These are phyloP conservation scores for Neodontobutis hainanensis DNA, from an alignment of 2,113 vertebrate genomes.

Conservation along the genomic window DNA sequence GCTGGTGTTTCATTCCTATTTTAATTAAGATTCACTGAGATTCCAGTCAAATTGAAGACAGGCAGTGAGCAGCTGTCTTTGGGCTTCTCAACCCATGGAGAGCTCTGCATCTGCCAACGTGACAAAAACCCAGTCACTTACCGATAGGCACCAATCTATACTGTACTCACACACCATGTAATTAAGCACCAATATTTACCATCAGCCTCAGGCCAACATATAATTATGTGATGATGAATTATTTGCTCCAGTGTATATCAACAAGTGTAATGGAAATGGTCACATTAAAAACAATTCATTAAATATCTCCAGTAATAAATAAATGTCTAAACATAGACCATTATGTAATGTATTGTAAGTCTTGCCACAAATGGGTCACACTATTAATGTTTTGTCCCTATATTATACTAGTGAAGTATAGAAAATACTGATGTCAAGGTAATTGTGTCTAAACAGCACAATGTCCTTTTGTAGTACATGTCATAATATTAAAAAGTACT, in stretches of 20 bases:
- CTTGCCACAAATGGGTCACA: neutral
- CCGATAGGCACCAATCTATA: slow-evolving; percentile 3
- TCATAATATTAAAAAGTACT: no score
- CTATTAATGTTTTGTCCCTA: neutral
- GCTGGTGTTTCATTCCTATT: slow-evolving; percentile 40
- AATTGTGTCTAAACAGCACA: neutral
- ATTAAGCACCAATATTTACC: slow-evolving; percentile 4
- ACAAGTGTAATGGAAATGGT: slow-evolving; percentile 3
- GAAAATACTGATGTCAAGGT: neutral
- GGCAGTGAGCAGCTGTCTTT: slow-evolving; percentile 33
- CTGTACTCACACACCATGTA: slow-evolving; percentile 4
- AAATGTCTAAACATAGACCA: neutral
- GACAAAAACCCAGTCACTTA: slow-evolving; percentile 2
- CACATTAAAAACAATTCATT: neutral
- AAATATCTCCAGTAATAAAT: neutral
- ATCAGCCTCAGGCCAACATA: neutral
- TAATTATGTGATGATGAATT: slow-evolving; percentile 10
- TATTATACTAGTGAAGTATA: neutral
- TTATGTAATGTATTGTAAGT: neutral
- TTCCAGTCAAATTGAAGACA: slow-evolving; percentile 28
- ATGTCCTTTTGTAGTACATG: neutral
- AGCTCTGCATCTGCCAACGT: slow-evolving; percentile 20
- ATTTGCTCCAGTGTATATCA: neutral
- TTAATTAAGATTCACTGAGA: slow-evolving; percentile 57
- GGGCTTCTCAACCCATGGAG: slow-evolving; percentile 18